These are phyloP conservation scores for Myotis myotis DNA, from an alignment of 2,797 vertebrate genomes.

Conservation along the genomic window DNA sequence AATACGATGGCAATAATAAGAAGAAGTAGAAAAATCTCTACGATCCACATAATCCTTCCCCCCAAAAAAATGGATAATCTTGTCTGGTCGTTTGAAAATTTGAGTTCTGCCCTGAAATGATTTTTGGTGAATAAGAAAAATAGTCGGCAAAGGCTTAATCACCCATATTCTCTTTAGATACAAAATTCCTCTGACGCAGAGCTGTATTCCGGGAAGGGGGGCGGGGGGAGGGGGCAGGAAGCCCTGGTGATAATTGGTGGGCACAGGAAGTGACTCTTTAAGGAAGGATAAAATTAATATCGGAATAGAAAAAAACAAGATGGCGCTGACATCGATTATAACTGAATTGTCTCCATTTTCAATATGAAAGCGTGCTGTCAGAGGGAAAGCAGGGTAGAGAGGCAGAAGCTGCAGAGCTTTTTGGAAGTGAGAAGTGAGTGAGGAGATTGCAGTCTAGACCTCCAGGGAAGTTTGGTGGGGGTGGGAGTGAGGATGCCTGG, in stretches of 20 bases:
- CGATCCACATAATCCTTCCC: neutral
- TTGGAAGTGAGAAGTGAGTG: neutral
- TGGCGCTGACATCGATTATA: neutral
- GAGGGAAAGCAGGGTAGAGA: neutral
- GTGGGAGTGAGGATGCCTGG: neutral
- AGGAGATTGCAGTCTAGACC: neutral
- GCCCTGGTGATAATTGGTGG: neutral
- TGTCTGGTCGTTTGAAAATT: neutral
- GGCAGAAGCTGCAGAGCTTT: neutral
- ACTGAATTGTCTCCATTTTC: neutral
- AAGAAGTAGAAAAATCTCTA: slow-evolving; percentile 18
- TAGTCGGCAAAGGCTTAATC: neutral
- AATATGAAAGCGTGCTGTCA: neutral
- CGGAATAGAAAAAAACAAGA: neutral
- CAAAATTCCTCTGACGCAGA: neutral
- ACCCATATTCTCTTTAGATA: neutral
- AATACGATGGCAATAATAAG: slow-evolving; percentile 5
- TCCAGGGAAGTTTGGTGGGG: neutral
- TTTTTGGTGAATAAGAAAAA: slow-evolving; percentile 54
- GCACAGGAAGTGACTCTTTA: neutral
- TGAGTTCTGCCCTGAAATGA: slow-evolving; percentile 33
- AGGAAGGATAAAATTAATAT: neutral
- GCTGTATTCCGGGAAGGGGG: neutral
- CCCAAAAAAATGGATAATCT: neutral
- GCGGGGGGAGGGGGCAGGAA: neutral